These are phyloP conservation scores for Ageneiosus marmoratus DNA, from an alignment of 2,113 vertebrate genomes.

Conservation along the genomic window DNA sequence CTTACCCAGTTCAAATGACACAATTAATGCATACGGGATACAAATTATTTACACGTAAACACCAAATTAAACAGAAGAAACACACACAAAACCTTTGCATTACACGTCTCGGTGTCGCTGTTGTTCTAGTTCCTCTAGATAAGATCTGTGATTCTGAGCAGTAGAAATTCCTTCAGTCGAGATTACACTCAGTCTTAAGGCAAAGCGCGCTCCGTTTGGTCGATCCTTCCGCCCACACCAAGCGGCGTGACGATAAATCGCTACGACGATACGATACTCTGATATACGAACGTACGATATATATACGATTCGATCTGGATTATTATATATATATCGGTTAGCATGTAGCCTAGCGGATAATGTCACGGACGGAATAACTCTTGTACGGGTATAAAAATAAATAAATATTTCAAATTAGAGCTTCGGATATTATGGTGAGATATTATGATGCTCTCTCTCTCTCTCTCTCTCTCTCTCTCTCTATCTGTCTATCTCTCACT, in stretches of 20 bases:
- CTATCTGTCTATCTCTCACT: no score
- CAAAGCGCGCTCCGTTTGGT: constrained; percentile 83
- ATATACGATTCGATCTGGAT: neutral
- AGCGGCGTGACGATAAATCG: neutral
- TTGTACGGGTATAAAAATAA: constrained; percentile 1
- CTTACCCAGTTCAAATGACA: constrained; percentile 77
- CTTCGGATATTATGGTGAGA: neutral
- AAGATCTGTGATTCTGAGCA: constrained; percentile 75
- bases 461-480: no score
- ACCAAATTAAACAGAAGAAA: constrained; percentile 68
- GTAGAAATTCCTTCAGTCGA: constrained; percentile 76
- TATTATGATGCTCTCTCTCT: no score
- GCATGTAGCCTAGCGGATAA: no score
- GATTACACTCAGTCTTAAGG: constrained; percentile 79
- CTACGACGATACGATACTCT: no score
- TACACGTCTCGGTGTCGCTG: constrained; percentile 69
- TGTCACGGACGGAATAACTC: neutral
- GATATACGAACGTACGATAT: neutral
- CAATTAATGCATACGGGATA: constrained; percentile 79
- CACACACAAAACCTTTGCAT: constrained; percentile 69
- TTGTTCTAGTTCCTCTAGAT: constrained; percentile 77
- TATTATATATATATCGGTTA: no score
- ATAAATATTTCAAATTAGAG: constrained; percentile 2
- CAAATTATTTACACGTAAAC: constrained; percentile 82
- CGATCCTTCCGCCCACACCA: constrained; percentile 73